These are phyloP conservation scores for Bambusicola thoracicus DNA, from an alignment of 2,113 vertebrate genomes.

Conservation along the genomic window DNA sequence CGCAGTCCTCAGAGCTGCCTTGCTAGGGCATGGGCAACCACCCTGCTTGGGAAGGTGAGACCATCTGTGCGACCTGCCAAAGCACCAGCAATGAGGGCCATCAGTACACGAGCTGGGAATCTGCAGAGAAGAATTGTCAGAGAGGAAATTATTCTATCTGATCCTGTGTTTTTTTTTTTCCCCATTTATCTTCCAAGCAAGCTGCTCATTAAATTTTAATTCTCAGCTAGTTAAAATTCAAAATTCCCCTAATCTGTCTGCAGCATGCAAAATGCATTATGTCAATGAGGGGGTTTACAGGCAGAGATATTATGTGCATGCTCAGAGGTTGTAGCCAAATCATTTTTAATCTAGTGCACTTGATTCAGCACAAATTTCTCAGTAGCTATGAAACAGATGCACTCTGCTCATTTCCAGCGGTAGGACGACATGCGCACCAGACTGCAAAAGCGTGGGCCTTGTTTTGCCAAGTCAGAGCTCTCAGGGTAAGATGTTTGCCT, in stretches of 20 bases:
- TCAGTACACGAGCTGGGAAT: not conserved
- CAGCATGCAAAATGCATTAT: conserved; percentile 50
- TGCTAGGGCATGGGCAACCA: not conserved
- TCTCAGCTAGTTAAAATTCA: conserved; percentile 59
- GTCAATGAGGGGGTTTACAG: conserved; percentile 31
- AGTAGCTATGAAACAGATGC: not conserved
- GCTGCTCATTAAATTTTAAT: conserved; percentile 52
- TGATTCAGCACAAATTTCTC: conserved; percentile 10
- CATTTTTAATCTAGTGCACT: conserved; percentile 14
- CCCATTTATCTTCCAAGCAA: conserved; percentile 18
- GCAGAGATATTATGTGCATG: not conserved
- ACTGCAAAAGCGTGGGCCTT: not conserved
- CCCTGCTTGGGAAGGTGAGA: not conserved
- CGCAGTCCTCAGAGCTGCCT: not conserved
- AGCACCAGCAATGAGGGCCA: rapidly evolving
- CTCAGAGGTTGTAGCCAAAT: conserved; percentile 34
- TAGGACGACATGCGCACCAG: not conserved
- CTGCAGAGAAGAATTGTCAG: not conserved
- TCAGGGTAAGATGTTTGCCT: not conserved
- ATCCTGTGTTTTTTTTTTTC: not conserved
- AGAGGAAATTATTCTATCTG: not conserved
- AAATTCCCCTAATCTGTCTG: conserved; percentile 39
- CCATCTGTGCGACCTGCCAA: not conserved
- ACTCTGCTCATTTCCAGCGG: not conserved
- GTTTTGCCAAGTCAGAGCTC: not conserved